A percentile compares a stretch with the other conserved stretches of the same genome.
phyloP scores from a whole-genome alignment of 2,888 invertebrate genomes.

The Sycophila texana region DNA sequence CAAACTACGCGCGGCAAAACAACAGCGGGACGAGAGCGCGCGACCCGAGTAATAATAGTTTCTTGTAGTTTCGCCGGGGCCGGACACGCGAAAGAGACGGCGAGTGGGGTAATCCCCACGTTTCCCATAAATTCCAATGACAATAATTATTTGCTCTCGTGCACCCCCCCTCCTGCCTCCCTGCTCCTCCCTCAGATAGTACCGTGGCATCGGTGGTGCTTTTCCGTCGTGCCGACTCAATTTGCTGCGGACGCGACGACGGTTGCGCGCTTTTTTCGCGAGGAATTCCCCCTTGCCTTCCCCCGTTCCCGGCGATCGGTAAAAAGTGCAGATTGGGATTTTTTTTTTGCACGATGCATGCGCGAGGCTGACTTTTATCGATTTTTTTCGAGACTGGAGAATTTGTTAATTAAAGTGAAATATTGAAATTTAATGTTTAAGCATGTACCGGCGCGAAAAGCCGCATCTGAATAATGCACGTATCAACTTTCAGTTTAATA shows the following conservation, averaged over 20 bases:
- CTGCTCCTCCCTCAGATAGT: too few species aligned
- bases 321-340: too few species aligned
- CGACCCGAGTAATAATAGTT: constrained; percentile 67
- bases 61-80: constrained; percentile 65
- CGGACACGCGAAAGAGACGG: constrained; percentile 47
- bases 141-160: constrained; percentile 63
- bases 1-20: constrained; percentile 62
- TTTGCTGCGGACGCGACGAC: background rate
- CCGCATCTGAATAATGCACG: too few species aligned
- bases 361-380: too few species aligned
- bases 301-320: too few species aligned
- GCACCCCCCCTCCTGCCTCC: background rate
- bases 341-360: background rate
- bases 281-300: too few species aligned
- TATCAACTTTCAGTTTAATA: too few species aligned
- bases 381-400: too few species aligned
- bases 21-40: constrained; percentile 57
- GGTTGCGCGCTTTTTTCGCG: background rate
- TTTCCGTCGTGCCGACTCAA: background rate
- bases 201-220: too few species aligned
- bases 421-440: too few species aligned
- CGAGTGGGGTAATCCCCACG: constrained; percentile 62
- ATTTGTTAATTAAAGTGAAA: too few species aligned
- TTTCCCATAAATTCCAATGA: constrained; percentile 65
- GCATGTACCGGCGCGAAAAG: too few species aligned